These are phyloP conservation scores for Conger conger DNA, from an alignment of 2,113 vertebrate genomes.

Conservation along the genomic window DNA sequence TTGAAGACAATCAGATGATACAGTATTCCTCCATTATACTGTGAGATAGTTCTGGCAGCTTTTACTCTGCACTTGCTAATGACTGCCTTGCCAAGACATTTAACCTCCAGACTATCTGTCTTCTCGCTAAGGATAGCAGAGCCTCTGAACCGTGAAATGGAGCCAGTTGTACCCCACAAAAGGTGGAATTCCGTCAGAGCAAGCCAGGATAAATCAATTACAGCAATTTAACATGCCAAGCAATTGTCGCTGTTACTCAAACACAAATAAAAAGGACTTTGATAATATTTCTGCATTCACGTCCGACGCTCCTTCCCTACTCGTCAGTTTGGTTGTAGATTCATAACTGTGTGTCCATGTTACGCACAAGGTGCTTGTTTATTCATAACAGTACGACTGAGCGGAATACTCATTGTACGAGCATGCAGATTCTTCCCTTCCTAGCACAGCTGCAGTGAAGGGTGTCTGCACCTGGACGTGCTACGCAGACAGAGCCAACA, in stretches of 20 bases:
- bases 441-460: background rate
- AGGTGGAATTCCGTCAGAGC: conserved; percentile 30
- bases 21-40: background rate
- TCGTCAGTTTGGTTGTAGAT: background rate
- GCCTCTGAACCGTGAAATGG: conserved; percentile 42
- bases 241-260: conserved; percentile 7
- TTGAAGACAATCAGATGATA: conserved; percentile 16
- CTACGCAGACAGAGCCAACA: background rate
- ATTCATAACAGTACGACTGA: background rate
- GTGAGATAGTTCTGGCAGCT: conserved; percentile 21
- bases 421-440: background rate
- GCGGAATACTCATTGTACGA: background rate
- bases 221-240: conserved; percentile 25
- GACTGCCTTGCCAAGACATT: conserved; percentile 41
- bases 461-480: background rate
- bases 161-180: conserved; percentile 34
- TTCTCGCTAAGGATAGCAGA: conserved; percentile 40
- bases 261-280: conserved; percentile 3
- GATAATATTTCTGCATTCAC: background rate
- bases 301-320: background rate
- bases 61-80: conserved; percentile 41
- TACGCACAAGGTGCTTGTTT: background rate
- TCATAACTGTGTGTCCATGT: background rate
- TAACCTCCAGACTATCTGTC: conserved; percentile 45
- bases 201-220: conserved; percentile 38